Conservation (phyloP, 1,140 invertebrate genomes). For the Drosophila prosaltans region DNA sequence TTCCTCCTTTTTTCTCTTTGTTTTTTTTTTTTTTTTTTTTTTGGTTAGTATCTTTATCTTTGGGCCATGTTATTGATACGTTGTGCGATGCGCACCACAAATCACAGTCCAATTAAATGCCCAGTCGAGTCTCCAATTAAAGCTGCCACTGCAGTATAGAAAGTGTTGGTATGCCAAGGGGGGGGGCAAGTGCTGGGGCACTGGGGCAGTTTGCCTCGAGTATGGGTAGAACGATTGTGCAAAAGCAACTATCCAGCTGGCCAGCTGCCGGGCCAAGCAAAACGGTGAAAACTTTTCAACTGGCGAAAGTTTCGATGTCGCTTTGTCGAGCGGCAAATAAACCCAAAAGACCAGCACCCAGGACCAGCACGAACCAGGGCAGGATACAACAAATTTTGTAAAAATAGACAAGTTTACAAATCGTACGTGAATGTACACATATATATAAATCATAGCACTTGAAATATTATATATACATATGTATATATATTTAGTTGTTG, state of each 20-base stretch:
- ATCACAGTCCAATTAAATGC: slow-evolving; percentile 76
- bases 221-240: slow-evolving; percentile 13
- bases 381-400: slow-evolving; percentile 6
- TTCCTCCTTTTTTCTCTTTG: slow-evolving; percentile 6
- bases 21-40: background rate
- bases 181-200: background rate
- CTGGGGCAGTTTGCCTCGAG: background rate
- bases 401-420: slow-evolving; percentile 44
- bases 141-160: slow-evolving; percentile 47
- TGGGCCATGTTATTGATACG: slow-evolving; percentile 61
- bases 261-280: slow-evolving; percentile 43
- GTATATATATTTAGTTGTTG: too few relatives aligned
- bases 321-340: slow-evolving; percentile 56
- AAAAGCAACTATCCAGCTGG: slow-evolving; percentile 5
- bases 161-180: slow-evolving; percentile 17
- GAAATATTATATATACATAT: too few relatives aligned
- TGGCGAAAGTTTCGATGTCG: slow-evolving; percentile 60
- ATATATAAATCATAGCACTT: too few relatives aligned
- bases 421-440: slow-evolving; percentile 41
- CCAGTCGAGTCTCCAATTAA: slow-evolving; percentile 72
- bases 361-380: background rate
- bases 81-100: slow-evolving; percentile 64
- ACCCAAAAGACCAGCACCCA: slow-evolving; percentile 18
- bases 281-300: slow-evolving; percentile 66
- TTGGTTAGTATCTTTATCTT: slow-evolving; percentile 13